Base-by-base conservation (phyloP, 2,113 vertebrate species). In the Spea bombifrons region DNA sequence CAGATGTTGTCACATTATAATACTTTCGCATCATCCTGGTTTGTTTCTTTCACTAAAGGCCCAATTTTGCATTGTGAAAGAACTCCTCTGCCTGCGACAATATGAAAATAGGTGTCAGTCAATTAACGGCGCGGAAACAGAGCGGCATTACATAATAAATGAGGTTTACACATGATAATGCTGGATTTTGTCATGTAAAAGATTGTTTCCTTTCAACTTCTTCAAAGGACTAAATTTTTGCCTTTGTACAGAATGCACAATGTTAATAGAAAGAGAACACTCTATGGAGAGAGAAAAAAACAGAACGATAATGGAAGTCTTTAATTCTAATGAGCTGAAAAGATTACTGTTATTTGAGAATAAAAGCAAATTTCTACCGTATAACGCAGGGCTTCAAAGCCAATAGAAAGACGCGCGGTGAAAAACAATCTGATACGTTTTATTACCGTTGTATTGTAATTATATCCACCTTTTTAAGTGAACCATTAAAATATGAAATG, bases 121-220 rank as follows among this genome's bases (percentile, higher is more conserved):
- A 86, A 86, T 90, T 90, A 91, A 91, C 92, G 89, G 90, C 83
- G 86, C 90, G 85, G 87, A 92, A 91, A 90, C 80, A 88, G 82
- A 82, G 85, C 87, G 84, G 84, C 84, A 86, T 88, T 90, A 85
- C 87, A 86, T 84, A 86, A 84, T 75, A 88, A 91, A 91, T 90
- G 87, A 89, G 87, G 87, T 91, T 90, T 91, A 88, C 84, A 85
- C 87, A 89, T 86, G 86, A 88, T 88, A 90, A 88, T 88, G 84
- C 83, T 87, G 85, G 84, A 88, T 89, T 30, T 90, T 91, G 85
- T 88, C 87, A 86, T 84, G 81, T 86, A 88, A 88, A 86, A 88
- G 84, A 90, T 85, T 85, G 73, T 84, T 86, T 85, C 83, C 76
- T 89, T 88, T 90, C 85, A 88, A 85, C 63, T 83, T 57, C 75